Base-by-base conservation (phyloP, 1,140 invertebrate genomes). In the Aphidius ervi region DNA sequence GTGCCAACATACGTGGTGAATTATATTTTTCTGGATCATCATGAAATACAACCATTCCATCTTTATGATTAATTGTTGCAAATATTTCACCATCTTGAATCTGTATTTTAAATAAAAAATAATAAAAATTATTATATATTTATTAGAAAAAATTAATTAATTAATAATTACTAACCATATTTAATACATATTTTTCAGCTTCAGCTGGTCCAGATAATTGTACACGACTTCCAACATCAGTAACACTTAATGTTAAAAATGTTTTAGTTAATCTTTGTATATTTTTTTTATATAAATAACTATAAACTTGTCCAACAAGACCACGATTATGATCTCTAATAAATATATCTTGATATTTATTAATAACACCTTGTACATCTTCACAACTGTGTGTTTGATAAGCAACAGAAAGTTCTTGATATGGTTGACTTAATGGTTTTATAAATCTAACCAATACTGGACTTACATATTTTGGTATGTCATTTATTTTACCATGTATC, bases 1-100 rank as follows among this genome's bases (percentile, higher is more conserved):
- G 86, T 63, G 88, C 86, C 64, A 98, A 83, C 83, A 96, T 95
- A 62, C 85, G 83, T 0, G 92, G 88, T 59, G 90, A 92, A 67
- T 96, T 91, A 74, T 94, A 97, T 74, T 95, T 96, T 75, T 98
- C 94, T 41, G 95, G 94, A 82, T 94, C 94, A 75, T 98, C 95
- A 65, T 94, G 88, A 74, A 99, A 98, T 37, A 94, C 83, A 10
- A 99, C 95, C 95, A 98, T 99, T 9, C 95, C 95, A 81, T 98
- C 95, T 78, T 95, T 95, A 80, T 98, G 94, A 82, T 98, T 97
- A 56, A 99, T 98, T 63, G 91, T 92, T 1, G 95, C 96, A 84
- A 91, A 97, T 66, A 99, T 98, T 82, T 98, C 94, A 56, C 92
- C 91, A 80, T 97, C 93, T 82, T 97, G 93, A 69, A 99, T 98